A percentile compares a stretch with the other conserved stretches of the same genome.
Evolutionary conservation across 2,113 vertebrate species (phyloP).

Genomic region (Microcebus tavaratra): DNA sequence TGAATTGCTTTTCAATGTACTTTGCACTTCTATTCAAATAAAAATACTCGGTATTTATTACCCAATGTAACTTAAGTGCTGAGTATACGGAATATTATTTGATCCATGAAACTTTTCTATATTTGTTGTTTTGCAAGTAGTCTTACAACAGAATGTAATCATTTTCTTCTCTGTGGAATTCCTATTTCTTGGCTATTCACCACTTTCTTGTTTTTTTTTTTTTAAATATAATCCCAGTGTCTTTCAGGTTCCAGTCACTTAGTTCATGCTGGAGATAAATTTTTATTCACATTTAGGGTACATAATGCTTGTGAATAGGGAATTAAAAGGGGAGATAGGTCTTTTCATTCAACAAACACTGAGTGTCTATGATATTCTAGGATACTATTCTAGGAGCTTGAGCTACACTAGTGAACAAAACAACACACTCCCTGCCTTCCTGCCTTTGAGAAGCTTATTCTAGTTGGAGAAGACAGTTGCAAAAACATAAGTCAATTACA

Average conservation of each 20-base stretch:
- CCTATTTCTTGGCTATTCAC: background rate
- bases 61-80: background rate
- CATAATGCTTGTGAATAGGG: background rate
- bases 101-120: background rate
- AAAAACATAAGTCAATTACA: conserved; percentile 25
- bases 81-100: background rate
- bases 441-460: background rate
- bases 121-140: background rate
- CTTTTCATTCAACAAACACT: background rate
- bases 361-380: background rate
- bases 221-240: background rate
- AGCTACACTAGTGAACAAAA: background rate
- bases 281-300: background rate
- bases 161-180: background rate
- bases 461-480: background rate
- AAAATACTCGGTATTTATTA: background rate
- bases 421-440: background rate
- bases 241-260: background rate
- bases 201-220: background rate
- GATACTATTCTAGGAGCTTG: background rate
- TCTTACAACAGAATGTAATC: background rate
- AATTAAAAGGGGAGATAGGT: background rate
- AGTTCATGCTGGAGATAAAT: background rate
- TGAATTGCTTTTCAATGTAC: conserved; percentile 40
- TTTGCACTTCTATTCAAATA: conserved; percentile 35